Evolutionary conservation across 2,888 invertebrate species (phyloP), one percentile per base, ranked within the genome.

Genomic region (Cyclophora albipunctata): DNA sequence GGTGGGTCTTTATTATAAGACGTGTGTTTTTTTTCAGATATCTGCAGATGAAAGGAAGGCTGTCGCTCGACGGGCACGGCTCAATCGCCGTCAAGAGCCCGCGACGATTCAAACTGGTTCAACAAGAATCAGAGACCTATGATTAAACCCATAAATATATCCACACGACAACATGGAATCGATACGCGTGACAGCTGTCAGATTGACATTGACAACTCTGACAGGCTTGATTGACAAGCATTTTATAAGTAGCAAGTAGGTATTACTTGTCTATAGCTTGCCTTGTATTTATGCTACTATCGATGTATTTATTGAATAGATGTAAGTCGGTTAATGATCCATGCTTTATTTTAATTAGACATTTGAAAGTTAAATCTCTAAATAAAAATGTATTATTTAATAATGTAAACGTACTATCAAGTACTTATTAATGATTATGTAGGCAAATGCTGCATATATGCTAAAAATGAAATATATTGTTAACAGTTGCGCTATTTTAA

Each of bases 81-180:
- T 94, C 95, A 3, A 91, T 95, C 74, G 91, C 92, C 33, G 94
- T 95, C 50, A 96, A 96, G 83, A 96, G 95, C 60, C 96, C 96
- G 34, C 90, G 96, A 50, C 92, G 96, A 58, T 96, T 95, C 88
- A 96, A 96, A 76, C 90, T 96, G 55, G 96, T 96, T 40, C 96
- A 96, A 75, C 96, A 96, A 75, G 96, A 96, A 82, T 96, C 96
- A 5, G 95, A 96, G 83, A 96, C 93, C 60, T 96, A 95, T 75
- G 96, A 96, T 80, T 96, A 95, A 78, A 40, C 20, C 5, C 6
- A 3, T 3, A 20, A 40, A 40, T 47, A 41, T 4, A 37, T 3
- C 34, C 33, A 47, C 37, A 6, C 34, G 34, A 40, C n/a, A 20
- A 34, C 7, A 33, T 47, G 5, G 34, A 34, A 33, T 5, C 37